Evolutionary conservation across 2,888 invertebrate species (phyloP).

Genomic region (Drosophila cracens): DNA sequence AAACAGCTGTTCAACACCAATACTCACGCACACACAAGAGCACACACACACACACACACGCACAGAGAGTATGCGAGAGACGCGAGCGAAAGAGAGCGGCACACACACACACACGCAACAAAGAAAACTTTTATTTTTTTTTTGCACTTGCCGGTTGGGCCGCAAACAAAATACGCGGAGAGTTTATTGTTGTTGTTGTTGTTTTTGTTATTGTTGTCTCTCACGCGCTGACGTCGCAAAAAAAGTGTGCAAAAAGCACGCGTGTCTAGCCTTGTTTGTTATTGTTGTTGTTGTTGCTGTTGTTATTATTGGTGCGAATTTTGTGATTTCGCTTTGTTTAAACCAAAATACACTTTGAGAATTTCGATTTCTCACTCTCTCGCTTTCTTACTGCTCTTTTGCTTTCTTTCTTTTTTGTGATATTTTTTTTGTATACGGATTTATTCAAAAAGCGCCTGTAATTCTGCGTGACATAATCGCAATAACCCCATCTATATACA

Average conservation of each 20-base stretch:
- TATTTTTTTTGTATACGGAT: conserved; percentile 7
- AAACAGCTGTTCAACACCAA: conserved; percentile 73
- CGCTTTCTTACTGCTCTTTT: conserved; percentile 8
- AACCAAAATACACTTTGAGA: conserved; percentile 35
- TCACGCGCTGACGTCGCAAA: conserved; percentile 31
- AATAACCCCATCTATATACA: conserved; percentile 28
- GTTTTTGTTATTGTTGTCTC: conserved; percentile 19
- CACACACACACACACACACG: conserved; percentile 32
- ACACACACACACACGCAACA: conserved; percentile 39
- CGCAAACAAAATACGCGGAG: conserved; percentile 44
- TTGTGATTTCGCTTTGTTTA: conserved; percentile 33
- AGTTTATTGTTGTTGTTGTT: conserved; percentile 14
- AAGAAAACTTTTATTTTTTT: conserved; percentile 16
- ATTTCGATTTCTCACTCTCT: conserved; percentile 20
- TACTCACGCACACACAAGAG: conserved; percentile 44
- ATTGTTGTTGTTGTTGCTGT: conserved; percentile 16
- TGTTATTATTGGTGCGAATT: conserved; percentile 20
- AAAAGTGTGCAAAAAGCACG: conserved; percentile 51
- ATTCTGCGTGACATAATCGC: conserved; percentile 69
- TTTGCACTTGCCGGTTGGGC: conserved; percentile 59
- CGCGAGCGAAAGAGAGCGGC: conserved; percentile 26
- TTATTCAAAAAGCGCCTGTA: conserved; percentile 29
- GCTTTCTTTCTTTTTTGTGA: conserved; percentile 21
- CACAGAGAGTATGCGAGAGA: conserved; percentile 14
- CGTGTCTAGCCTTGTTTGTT: conserved; percentile 48